Evolutionary conservation across 1,140 invertebrate species (phyloP).

Genomic region (Polyergus mexicanus): DNA sequence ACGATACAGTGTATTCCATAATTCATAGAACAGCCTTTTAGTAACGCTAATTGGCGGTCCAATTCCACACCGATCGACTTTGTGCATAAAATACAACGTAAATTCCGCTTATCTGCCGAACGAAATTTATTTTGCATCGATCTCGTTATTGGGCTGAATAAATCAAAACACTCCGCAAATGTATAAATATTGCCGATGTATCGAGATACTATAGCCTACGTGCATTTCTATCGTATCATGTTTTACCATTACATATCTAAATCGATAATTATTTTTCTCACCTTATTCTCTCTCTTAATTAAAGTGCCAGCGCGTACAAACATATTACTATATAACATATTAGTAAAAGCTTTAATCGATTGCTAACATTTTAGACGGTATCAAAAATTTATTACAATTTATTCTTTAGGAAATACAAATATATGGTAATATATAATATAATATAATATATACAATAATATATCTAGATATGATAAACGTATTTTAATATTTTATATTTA

Average conservation of each 20-base stretch:
- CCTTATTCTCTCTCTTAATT: neutral
- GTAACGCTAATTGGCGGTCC: conserved; percentile 55
- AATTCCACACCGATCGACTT: conserved; percentile 5
- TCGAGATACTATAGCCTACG: too few relatives aligned
- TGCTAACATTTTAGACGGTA: neutral
- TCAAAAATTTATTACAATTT: neutral
- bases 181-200: too few relatives aligned
- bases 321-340: neutral
- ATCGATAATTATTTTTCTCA: conserved; percentile 19
- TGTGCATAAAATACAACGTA: conserved; percentile 47
- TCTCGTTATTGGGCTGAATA: conserved; percentile 40
- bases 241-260: neutral
- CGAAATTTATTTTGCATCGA: conserved; percentile 34
- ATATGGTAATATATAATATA: too few relatives aligned
- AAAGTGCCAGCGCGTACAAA: neutral
- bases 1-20: conserved; percentile 38
- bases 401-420: neutral
- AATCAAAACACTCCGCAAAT: conserved; percentile 7
- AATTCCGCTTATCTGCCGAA: conserved; percentile 45
- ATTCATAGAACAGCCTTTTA: conserved; percentile 45
- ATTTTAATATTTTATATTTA: conserved; percentile 9
- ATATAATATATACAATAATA: too few relatives aligned
- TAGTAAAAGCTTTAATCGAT: neutral
- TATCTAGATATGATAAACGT: neutral
- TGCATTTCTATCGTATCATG: neutral